Evolutionary conservation across 2,113 vertebrate genomes (phyloP).

Genomic region (Burhinus bistriatus): DNA sequence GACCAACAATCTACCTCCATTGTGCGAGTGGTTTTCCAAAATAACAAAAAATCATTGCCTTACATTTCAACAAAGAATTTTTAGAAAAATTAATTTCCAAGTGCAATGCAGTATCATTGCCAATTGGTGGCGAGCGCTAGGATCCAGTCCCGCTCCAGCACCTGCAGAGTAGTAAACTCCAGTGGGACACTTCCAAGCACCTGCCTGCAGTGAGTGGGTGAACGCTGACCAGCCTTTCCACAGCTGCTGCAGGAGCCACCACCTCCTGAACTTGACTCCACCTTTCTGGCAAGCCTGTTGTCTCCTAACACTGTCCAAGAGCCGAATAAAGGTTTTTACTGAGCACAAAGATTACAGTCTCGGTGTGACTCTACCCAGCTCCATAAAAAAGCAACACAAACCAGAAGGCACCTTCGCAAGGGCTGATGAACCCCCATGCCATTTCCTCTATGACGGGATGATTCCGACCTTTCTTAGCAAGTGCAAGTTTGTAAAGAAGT

Average conservation of each 20-base stretch:
- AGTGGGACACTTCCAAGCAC: neutral
- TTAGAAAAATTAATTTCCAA: neutral
- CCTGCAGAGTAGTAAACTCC: neutral
- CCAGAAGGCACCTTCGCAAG: neutral
- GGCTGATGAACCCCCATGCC: neutral
- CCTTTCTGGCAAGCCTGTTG: neutral
- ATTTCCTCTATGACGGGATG: neutral
- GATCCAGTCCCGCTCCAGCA: neutral
- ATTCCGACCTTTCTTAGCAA: neutral
- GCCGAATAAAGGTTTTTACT: neutral
- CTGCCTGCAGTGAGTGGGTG: neutral
- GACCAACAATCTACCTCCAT: neutral
- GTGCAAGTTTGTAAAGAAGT: neutral
- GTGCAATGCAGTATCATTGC: neutral
- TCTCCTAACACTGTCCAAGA: neutral
- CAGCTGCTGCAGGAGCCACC: neutral
- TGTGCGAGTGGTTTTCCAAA: neutral
- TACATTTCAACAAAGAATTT: neutral
- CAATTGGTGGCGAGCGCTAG: neutral
- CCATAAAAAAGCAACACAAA: neutral
- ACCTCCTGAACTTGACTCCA: neutral
- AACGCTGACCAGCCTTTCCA: neutral
- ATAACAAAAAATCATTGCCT: neutral
- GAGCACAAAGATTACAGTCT: neutral
- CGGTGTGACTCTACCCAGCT: neutral